Evolutionary conservation across 2,888 invertebrate genomes (phyloP).

Genomic region (Ochropleura leucogaster): DNA sequence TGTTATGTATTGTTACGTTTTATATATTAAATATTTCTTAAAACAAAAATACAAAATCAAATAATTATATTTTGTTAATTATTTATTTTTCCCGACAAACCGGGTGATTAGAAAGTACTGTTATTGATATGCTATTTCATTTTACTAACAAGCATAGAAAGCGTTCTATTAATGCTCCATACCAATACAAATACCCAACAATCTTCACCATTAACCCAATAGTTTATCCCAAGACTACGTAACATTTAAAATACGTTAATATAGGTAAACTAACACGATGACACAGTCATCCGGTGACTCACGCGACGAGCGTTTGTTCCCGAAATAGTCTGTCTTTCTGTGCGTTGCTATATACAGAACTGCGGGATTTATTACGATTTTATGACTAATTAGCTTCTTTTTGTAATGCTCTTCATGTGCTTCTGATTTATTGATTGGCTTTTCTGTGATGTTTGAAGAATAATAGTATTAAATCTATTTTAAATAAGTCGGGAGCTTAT

Average conservation of each 20-base stretch:
- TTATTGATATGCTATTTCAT: background rate
- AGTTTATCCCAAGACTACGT: constrained; percentile 30
- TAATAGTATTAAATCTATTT: background rate
- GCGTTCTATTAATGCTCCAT: background rate
- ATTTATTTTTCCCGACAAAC: too few species aligned
- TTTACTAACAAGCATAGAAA: background rate
- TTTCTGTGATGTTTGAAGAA: constrained; percentile 25
- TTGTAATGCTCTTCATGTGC: constrained; percentile 22
- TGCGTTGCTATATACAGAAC: constrained; percentile 65
- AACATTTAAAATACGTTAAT: constrained; percentile 55
- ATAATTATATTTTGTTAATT: too few species aligned
- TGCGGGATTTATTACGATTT: constrained; percentile 56
- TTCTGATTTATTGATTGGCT: constrained; percentile 27
- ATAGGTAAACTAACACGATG: constrained; percentile 69
- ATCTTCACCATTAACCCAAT: constrained; percentile 2
- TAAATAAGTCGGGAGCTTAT: background rate
- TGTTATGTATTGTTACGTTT: background rate
- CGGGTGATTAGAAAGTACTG: too few species aligned
- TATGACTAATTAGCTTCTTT: constrained; percentile 56
- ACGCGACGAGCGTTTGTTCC: constrained; percentile 68
- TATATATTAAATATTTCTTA: too few species aligned
- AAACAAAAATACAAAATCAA: too few species aligned
- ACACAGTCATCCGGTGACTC: constrained; percentile 75
- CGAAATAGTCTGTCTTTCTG: constrained; percentile 76
- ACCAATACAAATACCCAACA: background rate